A percentile compares a stretch with the other conserved stretches of the same genome.
Evolutionary conservation across 2,888 invertebrate genomes (phyloP).

Genomic region (Eudemis profundana): DNA sequence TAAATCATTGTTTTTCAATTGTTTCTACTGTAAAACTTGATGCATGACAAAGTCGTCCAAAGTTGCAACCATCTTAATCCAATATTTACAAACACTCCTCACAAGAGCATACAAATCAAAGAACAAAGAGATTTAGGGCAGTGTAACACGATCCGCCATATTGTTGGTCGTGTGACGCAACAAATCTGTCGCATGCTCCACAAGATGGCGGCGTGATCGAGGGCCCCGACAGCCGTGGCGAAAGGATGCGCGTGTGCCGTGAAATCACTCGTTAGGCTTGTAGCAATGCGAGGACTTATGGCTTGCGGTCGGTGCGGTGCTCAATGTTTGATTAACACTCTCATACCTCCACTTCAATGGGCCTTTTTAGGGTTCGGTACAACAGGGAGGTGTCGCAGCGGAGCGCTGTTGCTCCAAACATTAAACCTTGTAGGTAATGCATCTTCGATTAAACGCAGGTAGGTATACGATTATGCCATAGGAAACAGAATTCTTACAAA

Average conservation of each 20-base stretch:
- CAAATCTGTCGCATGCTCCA: conserved; percentile 71
- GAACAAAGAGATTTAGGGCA: conserved; percentile 79
- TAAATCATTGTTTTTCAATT: too few species aligned
- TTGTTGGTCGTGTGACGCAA: conserved; percentile 75
- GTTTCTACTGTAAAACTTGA: background rate
- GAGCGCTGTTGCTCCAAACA: too few species aligned
- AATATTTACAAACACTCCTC: conserved; percentile 55
- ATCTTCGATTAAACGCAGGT: too few species aligned
- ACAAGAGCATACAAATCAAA: conserved; percentile 62
- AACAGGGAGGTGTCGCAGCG: background rate
- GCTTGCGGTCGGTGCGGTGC: conserved; percentile 45
- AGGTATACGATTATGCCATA: too few species aligned
- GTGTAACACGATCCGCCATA: conserved; percentile 79
- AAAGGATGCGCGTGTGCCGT: conserved; percentile 81
- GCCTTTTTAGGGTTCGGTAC: conserved; percentile 4
- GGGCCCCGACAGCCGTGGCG: conserved; percentile 77
- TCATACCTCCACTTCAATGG: conserved; percentile 39
- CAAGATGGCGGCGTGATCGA: conserved; percentile 73
- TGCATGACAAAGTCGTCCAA: background rate
- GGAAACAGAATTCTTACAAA: too few species aligned
- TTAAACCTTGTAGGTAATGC: too few species aligned
- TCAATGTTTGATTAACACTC: conserved; percentile 51
- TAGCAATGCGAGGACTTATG: conserved; percentile 50
- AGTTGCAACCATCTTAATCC: conserved; percentile 39
- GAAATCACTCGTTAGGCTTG: conserved; percentile 77